phyloP scores from a whole-genome alignment of 2,797 vertebrate genomes.

The Molossus alvarezi region DNA sequence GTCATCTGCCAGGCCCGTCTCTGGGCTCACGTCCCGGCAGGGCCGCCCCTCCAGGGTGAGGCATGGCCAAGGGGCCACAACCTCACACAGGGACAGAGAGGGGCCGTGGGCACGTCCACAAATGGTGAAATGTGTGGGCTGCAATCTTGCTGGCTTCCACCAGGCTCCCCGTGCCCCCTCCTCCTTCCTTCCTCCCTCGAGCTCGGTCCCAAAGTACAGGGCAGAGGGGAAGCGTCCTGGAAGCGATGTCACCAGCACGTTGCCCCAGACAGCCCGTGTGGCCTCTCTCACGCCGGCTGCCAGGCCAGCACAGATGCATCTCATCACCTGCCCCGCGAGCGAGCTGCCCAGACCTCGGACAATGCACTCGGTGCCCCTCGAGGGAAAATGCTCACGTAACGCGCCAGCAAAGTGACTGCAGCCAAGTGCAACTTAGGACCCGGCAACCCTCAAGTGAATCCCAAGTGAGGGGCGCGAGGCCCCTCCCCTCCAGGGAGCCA shows the following conservation, averaged over 20 bases:
- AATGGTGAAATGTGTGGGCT: neutral
- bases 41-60: accelerated
- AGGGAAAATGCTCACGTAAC: accelerated
- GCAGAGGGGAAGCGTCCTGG: neutral
- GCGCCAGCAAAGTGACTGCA: accelerated
- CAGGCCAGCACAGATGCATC: accelerated
- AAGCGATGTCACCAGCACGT: accelerated
- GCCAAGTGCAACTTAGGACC: neutral
- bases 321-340: neutral
- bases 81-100: neutral
- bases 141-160: neutral
- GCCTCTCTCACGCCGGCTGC: neutral
- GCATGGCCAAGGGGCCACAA: neutral
- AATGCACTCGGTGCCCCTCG: accelerated
- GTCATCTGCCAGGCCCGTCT: neutral
- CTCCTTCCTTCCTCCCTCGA: accelerated
- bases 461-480: accelerated
- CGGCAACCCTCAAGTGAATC: accelerated
- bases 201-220: accelerated
- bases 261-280: neutral
- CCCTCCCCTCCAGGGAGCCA: accelerated
- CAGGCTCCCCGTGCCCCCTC: accelerated
- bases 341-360: neutral
- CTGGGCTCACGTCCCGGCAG: neutral
- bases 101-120: accelerated